Conservation (phyloP, 2,888 invertebrate genomes). For the Salticus scenicus region DNA sequence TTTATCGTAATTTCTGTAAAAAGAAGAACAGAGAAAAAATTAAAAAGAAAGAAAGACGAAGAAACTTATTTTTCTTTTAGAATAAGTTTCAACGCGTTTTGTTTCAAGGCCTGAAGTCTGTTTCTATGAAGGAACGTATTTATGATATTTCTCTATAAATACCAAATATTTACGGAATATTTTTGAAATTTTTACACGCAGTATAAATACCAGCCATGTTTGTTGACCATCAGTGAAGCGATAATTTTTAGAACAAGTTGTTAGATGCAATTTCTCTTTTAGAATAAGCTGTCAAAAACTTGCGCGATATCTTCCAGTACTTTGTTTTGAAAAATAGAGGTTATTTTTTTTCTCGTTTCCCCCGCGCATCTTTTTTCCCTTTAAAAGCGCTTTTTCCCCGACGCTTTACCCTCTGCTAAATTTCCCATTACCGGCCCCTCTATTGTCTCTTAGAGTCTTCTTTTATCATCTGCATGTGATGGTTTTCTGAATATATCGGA, state of each 20-base stretch:
- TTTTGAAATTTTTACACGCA: not conserved
- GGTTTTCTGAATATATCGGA: conserved; percentile 46
- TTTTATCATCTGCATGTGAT: conserved; percentile 67
- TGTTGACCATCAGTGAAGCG: conserved; percentile 35
- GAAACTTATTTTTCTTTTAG: too few relatives aligned
- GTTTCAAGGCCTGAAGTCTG: too few relatives aligned
- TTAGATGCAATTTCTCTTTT: conserved; percentile 42
- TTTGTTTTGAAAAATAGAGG: conserved; percentile 51
- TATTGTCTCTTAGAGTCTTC: conserved; percentile 41
- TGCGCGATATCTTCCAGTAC: conserved; percentile 44
- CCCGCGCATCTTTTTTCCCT: conserved; percentile 10
- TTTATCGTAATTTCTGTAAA: too few relatives aligned
- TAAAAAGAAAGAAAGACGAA: too few relatives aligned
- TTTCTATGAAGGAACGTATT: too few relatives aligned
- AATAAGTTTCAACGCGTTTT: too few relatives aligned
- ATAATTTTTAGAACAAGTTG: conserved; percentile 35
- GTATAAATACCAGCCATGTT: not conserved
- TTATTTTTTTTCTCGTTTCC: conserved; percentile 12
- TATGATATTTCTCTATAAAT: not conserved
- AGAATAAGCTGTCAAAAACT: conserved; percentile 63
- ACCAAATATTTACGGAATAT: not conserved
- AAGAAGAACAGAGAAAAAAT: too few relatives aligned
- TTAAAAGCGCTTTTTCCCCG: not conserved
- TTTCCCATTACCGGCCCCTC: conserved; percentile 53
- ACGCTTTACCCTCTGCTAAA: conserved; percentile 33